phyloP scores from a whole-genome alignment of 2,888 invertebrate species.

The Dromius quadrimaculatus region DNA sequence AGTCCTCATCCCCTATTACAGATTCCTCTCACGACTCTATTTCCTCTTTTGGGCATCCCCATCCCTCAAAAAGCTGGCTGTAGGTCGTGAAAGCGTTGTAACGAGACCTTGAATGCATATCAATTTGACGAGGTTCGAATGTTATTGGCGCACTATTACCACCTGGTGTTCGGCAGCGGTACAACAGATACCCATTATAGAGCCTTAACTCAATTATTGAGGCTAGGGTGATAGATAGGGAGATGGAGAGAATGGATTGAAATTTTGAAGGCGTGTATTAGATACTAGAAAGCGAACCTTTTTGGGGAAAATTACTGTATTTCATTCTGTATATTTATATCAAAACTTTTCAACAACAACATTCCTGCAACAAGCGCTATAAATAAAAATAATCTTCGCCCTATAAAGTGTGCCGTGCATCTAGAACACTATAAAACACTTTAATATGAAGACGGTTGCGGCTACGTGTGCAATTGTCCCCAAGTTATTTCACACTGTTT shows the following conservation, averaged over 20 bases:
- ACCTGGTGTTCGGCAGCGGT: conserved; percentile 62
- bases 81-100: conserved; percentile 16
- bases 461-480: conserved; percentile 18
- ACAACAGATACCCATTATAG: conserved; percentile 33
- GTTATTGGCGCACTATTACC: conserved; percentile 60
- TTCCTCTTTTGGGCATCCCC: not conserved
- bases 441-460: conserved; percentile 12
- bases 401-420: conserved; percentile 19
- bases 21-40: not conserved
- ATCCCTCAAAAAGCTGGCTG: not conserved
- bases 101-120: conserved; percentile 58
- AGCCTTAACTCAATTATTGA: conserved; percentile 40
- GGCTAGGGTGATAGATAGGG: no score
- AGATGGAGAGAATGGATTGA: no score
- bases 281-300: no score
- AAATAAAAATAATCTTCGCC: conserved; percentile 31
- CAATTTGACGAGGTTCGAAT: conserved; percentile 59
- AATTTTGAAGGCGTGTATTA: no score
- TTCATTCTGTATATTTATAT: no score
- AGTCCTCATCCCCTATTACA: no score
- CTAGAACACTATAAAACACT: conserved; percentile 24
- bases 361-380: conserved; percentile 29
- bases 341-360: no score
- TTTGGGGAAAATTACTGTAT: no score
- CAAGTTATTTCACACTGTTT: conserved; percentile 32